Evolutionary conservation across 1,140 invertebrate species (phyloP).

Genomic region (Tetragonula clypearis): DNA sequence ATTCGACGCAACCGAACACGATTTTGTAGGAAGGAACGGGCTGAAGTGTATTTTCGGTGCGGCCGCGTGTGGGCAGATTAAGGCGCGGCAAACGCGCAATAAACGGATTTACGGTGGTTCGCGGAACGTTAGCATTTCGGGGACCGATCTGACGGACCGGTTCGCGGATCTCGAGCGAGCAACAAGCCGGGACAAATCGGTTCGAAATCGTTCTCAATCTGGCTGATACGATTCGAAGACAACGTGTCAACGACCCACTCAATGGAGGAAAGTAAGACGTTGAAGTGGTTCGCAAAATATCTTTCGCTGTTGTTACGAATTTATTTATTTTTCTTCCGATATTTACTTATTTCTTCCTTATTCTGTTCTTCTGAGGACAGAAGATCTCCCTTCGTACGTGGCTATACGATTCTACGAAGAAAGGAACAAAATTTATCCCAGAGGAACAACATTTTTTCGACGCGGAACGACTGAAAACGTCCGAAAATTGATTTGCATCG

Average conservation of each 20-base stretch:
- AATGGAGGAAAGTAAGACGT: neutral
- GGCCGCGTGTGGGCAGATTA: conserved; percentile 43
- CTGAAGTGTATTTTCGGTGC: conserved; percentile 38
- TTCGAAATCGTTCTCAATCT: neutral
- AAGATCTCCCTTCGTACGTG: neutral
- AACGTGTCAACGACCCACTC: neutral
- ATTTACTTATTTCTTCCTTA: neutral
- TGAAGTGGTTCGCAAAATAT: neutral
- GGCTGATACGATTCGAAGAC: neutral
- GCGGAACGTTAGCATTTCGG: conserved; percentile 62
- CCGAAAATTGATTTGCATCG: conserved; percentile 46
- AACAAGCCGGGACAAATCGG: neutral
- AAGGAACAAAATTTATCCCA: neutral
- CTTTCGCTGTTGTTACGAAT: neutral
- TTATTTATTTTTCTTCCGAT: neutral
- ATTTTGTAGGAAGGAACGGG: conserved; percentile 9
- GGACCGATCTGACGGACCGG: neutral
- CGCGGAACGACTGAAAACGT: neutral
- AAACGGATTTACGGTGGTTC: conserved; percentile 67
- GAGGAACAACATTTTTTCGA: neutral
- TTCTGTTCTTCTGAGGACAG: too few relatives aligned
- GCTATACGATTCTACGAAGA: neutral
- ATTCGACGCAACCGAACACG: conserved; percentile 12
- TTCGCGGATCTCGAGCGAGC: neutral
- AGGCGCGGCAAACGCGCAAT: conserved; percentile 51